These are phyloP conservation scores for Drosophila ohnishii DNA, from an alignment of 1,140 invertebrate species.

Conservation along the genomic window DNA sequence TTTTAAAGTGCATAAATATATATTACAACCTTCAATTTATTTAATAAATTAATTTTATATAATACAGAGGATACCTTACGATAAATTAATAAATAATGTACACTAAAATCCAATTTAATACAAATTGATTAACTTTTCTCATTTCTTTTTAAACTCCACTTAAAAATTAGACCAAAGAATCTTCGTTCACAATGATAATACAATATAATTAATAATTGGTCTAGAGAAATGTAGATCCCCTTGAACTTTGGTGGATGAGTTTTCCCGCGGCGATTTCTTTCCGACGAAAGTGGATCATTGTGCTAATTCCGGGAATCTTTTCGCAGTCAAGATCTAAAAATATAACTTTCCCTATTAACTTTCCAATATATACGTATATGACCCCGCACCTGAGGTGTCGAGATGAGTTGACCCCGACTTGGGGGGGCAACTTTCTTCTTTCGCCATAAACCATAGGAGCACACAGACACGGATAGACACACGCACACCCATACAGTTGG, in stretches of 20 bases:
- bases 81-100: neutral
- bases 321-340: constrained; percentile 25
- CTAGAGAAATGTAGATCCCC: neutral
- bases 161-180: too few species aligned
- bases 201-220: neutral
- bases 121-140: neutral
- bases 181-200: neutral
- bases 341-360: constrained; percentile 56
- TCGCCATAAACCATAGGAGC: neutral
- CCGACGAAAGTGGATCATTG: constrained; percentile 32
- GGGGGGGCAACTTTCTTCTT: constrained; percentile 55
- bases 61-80: too few species aligned
- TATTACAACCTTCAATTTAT: too few species aligned
- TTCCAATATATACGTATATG: constrained; percentile 52
- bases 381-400: constrained; percentile 44
- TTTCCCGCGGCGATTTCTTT: constrained; percentile 29
- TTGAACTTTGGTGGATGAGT: neutral
- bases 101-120: neutral
- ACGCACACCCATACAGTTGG: constrained; percentile 9
- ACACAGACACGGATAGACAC: constrained; percentile 15
- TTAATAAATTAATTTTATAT: too few species aligned
- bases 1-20: too few species aligned
- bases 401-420: constrained; percentile 35
- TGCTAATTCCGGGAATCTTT: constrained; percentile 42
- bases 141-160: neutral